Conservation (phyloP, 2,113 vertebrate genomes). For the Sula dactylatra region DNA sequence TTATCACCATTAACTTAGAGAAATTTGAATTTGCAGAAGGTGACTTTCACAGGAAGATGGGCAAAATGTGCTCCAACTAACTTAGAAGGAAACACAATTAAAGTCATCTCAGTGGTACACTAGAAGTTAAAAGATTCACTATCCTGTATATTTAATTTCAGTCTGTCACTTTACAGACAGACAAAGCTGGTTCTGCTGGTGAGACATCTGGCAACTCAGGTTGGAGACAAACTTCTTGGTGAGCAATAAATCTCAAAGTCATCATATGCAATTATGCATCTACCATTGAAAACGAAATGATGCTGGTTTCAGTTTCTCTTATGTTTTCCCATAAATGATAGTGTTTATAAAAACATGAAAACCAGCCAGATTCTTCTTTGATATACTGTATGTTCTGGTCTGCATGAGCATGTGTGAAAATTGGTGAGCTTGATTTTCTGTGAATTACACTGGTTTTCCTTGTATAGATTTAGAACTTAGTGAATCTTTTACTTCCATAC, state of each 20-base stretch:
- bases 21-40: not conserved
- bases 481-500: constrained; percentile 23
- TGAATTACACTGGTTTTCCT: not conserved
- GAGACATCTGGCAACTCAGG: not conserved
- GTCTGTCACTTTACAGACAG: not conserved
- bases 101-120: not conserved
- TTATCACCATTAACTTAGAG: not conserved
- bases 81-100: not conserved
- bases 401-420: not conserved
- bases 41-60: not conserved
- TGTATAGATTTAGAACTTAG: not conserved
- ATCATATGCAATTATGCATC: not conserved
- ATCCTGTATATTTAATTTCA: not conserved
- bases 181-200: not conserved
- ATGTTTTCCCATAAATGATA: not conserved
- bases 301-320: constrained; percentile 18
- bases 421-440: constrained; percentile 12
- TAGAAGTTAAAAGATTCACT: not conserved
- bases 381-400: not conserved
- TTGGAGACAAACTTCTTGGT: not conserved
- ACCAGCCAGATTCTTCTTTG: not conserved
- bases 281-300: not conserved
- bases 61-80: not conserved
- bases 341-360: not conserved
- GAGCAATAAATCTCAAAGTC: constrained; percentile 4